Evolutionary conservation across 2,888 invertebrate genomes (phyloP), one percentile per base, ranked within the genome.

Genomic region (Urechis unicinctus): DNA sequence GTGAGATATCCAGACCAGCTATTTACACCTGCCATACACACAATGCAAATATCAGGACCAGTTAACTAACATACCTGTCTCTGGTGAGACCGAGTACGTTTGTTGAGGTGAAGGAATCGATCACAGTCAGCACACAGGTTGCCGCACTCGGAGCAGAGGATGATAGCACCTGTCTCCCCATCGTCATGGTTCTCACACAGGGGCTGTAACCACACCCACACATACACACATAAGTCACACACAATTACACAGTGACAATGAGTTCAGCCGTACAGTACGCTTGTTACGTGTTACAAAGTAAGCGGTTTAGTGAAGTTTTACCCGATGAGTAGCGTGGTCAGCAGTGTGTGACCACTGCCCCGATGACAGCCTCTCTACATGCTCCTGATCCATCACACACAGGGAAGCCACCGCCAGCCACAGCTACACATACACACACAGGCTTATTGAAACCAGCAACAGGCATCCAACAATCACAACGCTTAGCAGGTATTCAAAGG

Each of bases 141-240:
- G 24, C 92, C 93, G 73, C 97, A 98, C 5, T 84, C 83, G 66
- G 85, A 87, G 77, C 97, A 98, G 66, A 93, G 89, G 58, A 97
- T 89, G 58, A 93, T 89, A 0, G 95, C 96, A 17, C 86, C 83
- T 0, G 95, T 96, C 72, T 88, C 85, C 1, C 90, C 91, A 75
- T 98, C 97, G 73, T 98, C 97, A 78, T 98, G 97, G 79, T 98
- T 98, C 51, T 85, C 86, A 80, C 97, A 98, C 61, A 88, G 86
- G 5, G 91, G 89, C 72, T 92, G 83, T 26, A 25, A 30, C 17
- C 13, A 26, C 5, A 36, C n/a, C n/a, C n/a, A n/a, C n/a, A n/a
- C n/a, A n/a, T n/a, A n/a, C n/a, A n/a, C n/a, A n/a, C n/a, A n/a
- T n/a, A n/a, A n/a, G n/a, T n/a, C n/a, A n/a, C n/a, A n/a, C n/a